Conservation (phyloP, 1,140 invertebrate genomes). For the Antheraea mylitta region DNA sequence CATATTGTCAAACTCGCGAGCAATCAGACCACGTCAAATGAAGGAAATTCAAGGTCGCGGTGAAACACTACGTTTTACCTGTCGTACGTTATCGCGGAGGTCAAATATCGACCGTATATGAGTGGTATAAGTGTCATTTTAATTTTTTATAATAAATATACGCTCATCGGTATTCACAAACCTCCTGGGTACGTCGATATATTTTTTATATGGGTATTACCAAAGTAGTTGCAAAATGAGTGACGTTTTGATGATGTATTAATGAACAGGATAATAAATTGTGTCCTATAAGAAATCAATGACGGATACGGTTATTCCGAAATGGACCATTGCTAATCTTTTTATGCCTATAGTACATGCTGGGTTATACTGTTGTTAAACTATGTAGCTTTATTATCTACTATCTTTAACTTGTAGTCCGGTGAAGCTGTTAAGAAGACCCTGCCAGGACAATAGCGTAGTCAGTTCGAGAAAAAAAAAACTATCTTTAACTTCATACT, state of each 20-base stretch:
- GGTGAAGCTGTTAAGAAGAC: no score
- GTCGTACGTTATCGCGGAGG: neutral
- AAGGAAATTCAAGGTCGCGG: constrained; percentile 2
- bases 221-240: neutral
- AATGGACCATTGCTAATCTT: no score
- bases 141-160: neutral
- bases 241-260: constrained; percentile 7
- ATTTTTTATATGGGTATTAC: constrained; percentile 5
- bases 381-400: no score
- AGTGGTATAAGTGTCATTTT: neutral
- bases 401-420: no score
- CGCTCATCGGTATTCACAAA: neutral
- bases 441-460: no score
- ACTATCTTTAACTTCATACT: no score
- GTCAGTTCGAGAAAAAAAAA: no score
- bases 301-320: no score
- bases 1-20: neutral
- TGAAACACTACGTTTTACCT: neutral
- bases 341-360: no score
- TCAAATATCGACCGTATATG: neutral
- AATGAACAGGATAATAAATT: no score
- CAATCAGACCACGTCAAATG: neutral
- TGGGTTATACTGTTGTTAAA: no score
- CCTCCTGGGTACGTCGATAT: neutral
- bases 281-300: no score